These are phyloP conservation scores for Argyrosomus regius DNA, from an alignment of 2,797 vertebrate genomes.

Conservation along the genomic window DNA sequence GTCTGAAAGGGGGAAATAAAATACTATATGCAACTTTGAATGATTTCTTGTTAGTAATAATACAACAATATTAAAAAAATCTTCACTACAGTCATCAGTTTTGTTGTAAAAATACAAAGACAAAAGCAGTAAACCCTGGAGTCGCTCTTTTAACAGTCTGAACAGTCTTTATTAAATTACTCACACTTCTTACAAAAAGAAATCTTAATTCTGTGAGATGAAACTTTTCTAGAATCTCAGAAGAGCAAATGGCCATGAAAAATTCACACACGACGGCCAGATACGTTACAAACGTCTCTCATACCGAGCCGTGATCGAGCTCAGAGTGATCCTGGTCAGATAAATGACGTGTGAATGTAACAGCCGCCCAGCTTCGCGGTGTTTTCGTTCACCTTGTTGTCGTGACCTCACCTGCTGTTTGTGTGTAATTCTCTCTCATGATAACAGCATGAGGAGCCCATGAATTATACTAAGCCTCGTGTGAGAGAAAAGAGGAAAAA, in stretches of 20 bases:
- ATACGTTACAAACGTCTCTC: slow-evolving; percentile 8
- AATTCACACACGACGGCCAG: neutral
- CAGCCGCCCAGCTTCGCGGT: slow-evolving; percentile 18
- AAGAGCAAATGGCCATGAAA: slow-evolving; percentile 17
- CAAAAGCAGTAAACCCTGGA: slow-evolving; percentile 13
- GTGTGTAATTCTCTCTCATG: slow-evolving; percentile 58
- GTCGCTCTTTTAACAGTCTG: slow-evolving; percentile 18
- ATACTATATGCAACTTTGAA: slow-evolving; percentile 74
- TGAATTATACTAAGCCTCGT: slow-evolving; percentile 52
- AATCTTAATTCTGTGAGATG: neutral
- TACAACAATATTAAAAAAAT: slow-evolving; percentile 58
- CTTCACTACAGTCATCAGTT: slow-evolving; percentile 28
- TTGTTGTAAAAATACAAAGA: slow-evolving; percentile 35
- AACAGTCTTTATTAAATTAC: slow-evolving; percentile 16
- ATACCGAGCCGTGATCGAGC: slow-evolving; percentile 11
- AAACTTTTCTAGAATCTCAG: slow-evolving; percentile 21
- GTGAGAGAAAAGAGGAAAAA: slow-evolving; percentile 48
- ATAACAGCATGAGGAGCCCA: slow-evolving; percentile 45
- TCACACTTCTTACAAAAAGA: neutral
- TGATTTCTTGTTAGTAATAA: slow-evolving; percentile 80
- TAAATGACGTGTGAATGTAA: slow-evolving; percentile 27
- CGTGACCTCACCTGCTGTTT: slow-evolving; percentile 73
- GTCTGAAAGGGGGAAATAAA: slow-evolving; percentile 73
- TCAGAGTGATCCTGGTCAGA: slow-evolving; percentile 37
- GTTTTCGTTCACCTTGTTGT: slow-evolving; percentile 59